Evolutionary conservation across 53 echinoderm and acorn worm genomes (phyloP), one percentile per base, ranked within the genome.

Genomic region (Arbacia lixula): DNA sequence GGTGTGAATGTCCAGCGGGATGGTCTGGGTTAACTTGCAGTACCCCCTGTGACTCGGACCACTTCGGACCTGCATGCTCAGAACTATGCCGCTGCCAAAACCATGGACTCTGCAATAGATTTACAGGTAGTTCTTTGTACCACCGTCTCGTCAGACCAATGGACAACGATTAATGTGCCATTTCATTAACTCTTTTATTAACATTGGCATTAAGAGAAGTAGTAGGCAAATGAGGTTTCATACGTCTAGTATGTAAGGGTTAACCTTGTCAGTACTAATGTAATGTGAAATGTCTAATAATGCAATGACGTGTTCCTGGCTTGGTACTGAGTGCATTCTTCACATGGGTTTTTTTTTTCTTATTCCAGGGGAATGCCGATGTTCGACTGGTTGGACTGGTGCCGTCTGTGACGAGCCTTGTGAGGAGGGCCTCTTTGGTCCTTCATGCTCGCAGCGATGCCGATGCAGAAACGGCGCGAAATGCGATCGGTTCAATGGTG

Each of bases 341-440:
- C n/a, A n/a, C n/a, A n/a, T n/a, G n/a, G n/a, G n/a, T 46, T 8
- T 14, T 14, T 46, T 46, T 28, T 69, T 26, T 12, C 2, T 12
- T 14, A 27, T 41, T 16, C 6, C 43, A 68, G 82, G 82, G 24
- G 64, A 63, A 63, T 93, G 93, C 12, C 79, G 78, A 5, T 96
- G 96, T 76, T 29, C 86, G n/a, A 53, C 89, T 25, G 96, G 96
- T n/a, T 93, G 91, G 89, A 67, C 30, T 6, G 96, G 96, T 9
- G 49, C 60, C 6, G 24, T 35, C 12, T 96, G 96, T 77, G 66
- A 89, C 31, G 51, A 74, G 19, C 53, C 88, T 11, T 96, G 96
- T 54, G 63, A 68, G 12, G 36, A 12, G 25, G 93, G 91, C 1
- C 28, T n/a, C 65, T 93, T 85, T 41, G 96, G 96, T 24, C 90